phyloP scores from a whole-genome alignment of 2,888 invertebrate species.

The Thymelicus acteon region DNA sequence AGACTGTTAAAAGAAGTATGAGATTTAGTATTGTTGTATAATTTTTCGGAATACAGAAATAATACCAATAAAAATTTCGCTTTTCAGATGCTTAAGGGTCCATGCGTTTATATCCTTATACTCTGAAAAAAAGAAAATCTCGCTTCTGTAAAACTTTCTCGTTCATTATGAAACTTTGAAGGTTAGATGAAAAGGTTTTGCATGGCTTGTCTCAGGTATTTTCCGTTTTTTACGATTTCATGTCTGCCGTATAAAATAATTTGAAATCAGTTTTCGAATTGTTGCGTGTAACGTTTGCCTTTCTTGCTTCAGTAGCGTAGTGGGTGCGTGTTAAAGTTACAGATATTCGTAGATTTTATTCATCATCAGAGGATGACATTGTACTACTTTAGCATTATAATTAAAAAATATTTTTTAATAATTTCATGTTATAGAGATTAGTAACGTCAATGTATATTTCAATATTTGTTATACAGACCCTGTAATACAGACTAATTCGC shows the following conservation, averaged over 20 bases:
- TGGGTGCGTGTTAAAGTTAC: slow-evolving; percentile 23
- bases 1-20: background rate
- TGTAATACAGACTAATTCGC: no score
- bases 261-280: slow-evolving; percentile 34
- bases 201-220: slow-evolving; percentile 15
- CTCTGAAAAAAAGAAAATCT: background rate
- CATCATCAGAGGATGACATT: background rate
- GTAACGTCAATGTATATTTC: no score
- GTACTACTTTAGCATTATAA: background rate
- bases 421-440: background rate
- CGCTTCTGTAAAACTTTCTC: background rate
- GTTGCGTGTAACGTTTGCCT: slow-evolving; percentile 24
- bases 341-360: slow-evolving; percentile 11
- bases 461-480: no score
- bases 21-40: background rate
- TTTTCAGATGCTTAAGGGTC: no score
- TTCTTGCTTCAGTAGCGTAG: slow-evolving; percentile 12
- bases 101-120: background rate
- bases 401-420: background rate
- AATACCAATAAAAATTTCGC: no score
- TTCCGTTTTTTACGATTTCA: slow-evolving; percentile 29
- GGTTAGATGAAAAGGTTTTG: slow-evolving; percentile 9
- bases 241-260: slow-evolving; percentile 35
- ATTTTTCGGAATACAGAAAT: no score
- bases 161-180: slow-evolving; percentile 31